These are phyloP conservation scores for Rhagoletis pomonella DNA, from an alignment of 1,140 invertebrate genomes.

Conservation along the genomic window DNA sequence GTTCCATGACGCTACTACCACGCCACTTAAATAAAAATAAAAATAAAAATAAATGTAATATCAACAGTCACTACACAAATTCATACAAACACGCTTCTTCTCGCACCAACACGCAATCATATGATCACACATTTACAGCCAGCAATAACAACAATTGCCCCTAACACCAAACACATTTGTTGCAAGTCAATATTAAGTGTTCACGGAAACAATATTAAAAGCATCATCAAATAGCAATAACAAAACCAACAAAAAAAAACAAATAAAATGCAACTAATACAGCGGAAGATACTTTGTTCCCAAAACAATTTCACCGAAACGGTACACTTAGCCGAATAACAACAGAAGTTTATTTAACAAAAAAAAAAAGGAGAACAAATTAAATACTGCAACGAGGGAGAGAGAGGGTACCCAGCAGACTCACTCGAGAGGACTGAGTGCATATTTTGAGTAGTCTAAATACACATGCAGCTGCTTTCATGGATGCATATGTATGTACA, in stretches of 20 bases:
- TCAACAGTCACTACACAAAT: neutral
- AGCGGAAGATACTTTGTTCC: neutral
- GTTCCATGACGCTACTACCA: neutral
- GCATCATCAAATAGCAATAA: conserved; percentile 23
- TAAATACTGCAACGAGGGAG: too few relatives aligned
- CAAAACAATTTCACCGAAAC: neutral
- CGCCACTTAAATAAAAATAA: neutral
- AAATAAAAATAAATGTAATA: neutral
- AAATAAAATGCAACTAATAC: neutral
- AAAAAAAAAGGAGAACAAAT: too few relatives aligned
- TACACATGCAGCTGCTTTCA: neutral
- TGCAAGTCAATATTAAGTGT: conserved; percentile 37
- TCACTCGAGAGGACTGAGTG: neutral
- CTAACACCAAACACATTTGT: neutral
- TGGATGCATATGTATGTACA: neutral
- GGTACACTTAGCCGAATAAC: neutral
- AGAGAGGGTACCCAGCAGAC: too few relatives aligned
- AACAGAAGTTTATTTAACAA: neutral
- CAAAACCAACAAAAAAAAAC: neutral
- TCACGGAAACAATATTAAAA: conserved; percentile 19
- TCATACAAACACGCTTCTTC: neutral
- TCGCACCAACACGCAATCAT: neutral
- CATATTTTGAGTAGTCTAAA: neutral
- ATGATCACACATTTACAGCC: neutral
- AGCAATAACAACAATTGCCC: neutral